Percentiles rank a stretch among this genome's conserved stretches.
Evolutionary conservation across 2,888 invertebrate genomes (phyloP).

Genomic region (Patella ulyssiponensis): DNA sequence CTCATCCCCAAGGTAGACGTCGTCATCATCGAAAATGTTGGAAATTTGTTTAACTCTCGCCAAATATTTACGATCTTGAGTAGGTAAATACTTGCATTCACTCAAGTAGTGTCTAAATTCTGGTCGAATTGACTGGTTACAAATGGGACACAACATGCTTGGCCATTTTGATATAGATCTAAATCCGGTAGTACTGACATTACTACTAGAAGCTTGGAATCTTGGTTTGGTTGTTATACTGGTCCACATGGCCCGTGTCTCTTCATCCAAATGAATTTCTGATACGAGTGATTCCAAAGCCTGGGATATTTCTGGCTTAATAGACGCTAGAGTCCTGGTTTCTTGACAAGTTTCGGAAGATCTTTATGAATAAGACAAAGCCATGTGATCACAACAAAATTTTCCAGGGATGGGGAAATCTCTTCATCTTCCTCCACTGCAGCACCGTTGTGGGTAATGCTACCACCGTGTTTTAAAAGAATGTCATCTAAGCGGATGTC

Average conservation of each 20-base stretch:
- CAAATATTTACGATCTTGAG: background rate
- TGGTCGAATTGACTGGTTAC: background rate
- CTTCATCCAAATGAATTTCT: background rate
- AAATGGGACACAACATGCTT: background rate
- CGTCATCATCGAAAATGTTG: background rate
- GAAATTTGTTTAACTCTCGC: background rate
- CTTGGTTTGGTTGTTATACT: background rate
- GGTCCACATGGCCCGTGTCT: background rate
- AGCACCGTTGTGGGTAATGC: constrained; percentile 9
- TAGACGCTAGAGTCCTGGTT: too few species aligned
- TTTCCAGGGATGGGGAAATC: background rate
- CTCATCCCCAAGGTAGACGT: background rate
- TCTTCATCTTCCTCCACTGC: constrained; percentile 2
- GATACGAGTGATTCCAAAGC: background rate
- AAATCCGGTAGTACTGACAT: background rate
- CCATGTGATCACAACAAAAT: constrained; percentile 2
- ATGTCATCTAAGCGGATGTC: background rate
- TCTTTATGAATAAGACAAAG: background rate
- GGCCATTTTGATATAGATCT: background rate
- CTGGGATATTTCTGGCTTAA: too few species aligned
- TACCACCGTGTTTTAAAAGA: background rate
- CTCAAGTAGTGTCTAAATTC: background rate
- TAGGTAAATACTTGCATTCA: background rate
- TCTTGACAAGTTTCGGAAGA: too few species aligned
- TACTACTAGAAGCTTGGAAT: background rate